phyloP scores from a whole-genome alignment of 2,113 vertebrate species.

The Cyphomyrus discorhynchus region DNA sequence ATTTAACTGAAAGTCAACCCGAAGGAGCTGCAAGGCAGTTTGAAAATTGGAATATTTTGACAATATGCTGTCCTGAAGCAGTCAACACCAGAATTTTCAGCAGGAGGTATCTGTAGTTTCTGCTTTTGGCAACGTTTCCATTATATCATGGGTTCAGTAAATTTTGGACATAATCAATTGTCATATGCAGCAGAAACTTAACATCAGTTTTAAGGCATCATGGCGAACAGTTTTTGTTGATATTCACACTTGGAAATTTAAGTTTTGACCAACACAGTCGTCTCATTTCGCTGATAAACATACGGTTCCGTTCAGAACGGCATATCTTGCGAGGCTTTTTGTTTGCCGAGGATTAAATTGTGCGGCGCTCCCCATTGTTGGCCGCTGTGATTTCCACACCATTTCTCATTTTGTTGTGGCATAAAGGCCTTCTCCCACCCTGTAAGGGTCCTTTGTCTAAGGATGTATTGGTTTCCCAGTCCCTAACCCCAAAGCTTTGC shows the following conservation, averaged over 20 bases:
- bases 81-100: neutral
- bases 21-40: neutral
- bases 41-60: neutral
- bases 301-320: neutral
- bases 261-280: neutral
- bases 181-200: neutral
- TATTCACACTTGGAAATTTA: neutral
- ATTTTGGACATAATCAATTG: neutral
- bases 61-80: neutral
- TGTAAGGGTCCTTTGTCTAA: constrained; percentile 5
- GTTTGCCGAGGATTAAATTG: neutral
- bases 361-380: neutral
- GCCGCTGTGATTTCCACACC: neutral
- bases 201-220: neutral
- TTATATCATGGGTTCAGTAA: neutral
- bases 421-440: constrained; percentile 12
- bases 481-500: constrained; percentile 16
- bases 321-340: neutral
- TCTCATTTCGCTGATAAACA: neutral
- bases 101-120: neutral
- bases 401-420: constrained; percentile 8
- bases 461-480: constrained; percentile 1
- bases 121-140: neutral
- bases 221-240: neutral
- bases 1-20: neutral